phyloP scores from a whole-genome alignment of 2,797 vertebrate genomes.

The Choloepus didactylus region DNA sequence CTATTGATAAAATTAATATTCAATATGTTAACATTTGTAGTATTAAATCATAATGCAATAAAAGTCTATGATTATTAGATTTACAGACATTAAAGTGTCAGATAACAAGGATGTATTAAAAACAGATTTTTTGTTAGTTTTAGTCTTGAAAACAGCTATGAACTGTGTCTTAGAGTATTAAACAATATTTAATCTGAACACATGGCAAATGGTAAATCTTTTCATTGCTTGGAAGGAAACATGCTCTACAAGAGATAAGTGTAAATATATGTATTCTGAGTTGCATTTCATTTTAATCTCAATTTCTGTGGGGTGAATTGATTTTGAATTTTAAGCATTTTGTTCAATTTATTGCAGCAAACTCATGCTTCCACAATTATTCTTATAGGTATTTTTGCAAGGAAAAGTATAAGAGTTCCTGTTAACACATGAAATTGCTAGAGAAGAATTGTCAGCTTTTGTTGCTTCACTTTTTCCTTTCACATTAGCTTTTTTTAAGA shows the following conservation, averaged over 20 bases:
- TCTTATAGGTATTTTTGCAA: slow-evolving; percentile 40
- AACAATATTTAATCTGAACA: slow-evolving; percentile 68
- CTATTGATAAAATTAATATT: background rate
- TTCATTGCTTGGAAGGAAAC: slow-evolving; percentile 34
- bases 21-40: slow-evolving; percentile 17
- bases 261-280: background rate
- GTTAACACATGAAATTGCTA: slow-evolving; percentile 59
- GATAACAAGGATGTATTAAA: slow-evolving; percentile 65
- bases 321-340: slow-evolving; percentile 71
- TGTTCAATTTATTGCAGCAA: slow-evolving; percentile 26
- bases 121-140: slow-evolving; percentile 59
- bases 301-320: slow-evolving; percentile 54
- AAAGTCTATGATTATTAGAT: background rate
- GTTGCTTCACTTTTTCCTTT: slow-evolving; percentile 25
- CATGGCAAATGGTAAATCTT: slow-evolving; percentile 47
- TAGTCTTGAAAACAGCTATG: slow-evolving; percentile 71
- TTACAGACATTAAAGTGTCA: slow-evolving; percentile 23
- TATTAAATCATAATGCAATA: background rate
- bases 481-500: background rate
- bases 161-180: slow-evolving; percentile 63
- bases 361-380: slow-evolving; percentile 45
- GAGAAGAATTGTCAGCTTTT: slow-evolving; percentile 58
- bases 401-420: slow-evolving; percentile 59
- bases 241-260: slow-evolving; percentile 44
- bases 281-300: slow-evolving; percentile 68